Base-by-base conservation (phyloP, 2,797 vertebrate genomes). In the Acanthurus lineatus region DNA sequence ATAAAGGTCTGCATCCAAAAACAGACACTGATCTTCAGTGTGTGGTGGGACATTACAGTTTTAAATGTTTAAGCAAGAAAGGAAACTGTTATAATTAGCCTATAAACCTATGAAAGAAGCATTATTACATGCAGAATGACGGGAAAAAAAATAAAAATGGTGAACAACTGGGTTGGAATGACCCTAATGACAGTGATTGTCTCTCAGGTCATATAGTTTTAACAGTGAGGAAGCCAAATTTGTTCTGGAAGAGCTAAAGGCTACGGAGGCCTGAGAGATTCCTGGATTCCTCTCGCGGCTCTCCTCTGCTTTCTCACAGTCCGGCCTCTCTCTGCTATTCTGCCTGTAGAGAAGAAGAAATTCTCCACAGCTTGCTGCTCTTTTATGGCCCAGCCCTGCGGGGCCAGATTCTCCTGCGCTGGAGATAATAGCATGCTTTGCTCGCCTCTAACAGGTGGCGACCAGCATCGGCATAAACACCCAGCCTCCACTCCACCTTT, bases 381-480 rank as follows among this genome's bases (percentile, higher is more conserved):
- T 83, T 93, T 96, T 95, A 96, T 83, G 79, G 88, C 92, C 73
- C 56, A 81, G 77, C 89, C 95, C 95, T 89, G 91, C 83, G 85
- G 95, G 94, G 85, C 92, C 89, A 93, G 93, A 94, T 95, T 95
- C 94, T 94, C 94, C 84, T 83, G 83, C 64, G 81, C 66, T 73
- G 81, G 74, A 94, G 94, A 94, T 95, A 96, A 96, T 95, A 94
- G 94, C 76, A 96, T 85, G 91, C 89, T 93, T 93, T 71, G 79
- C 82, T 69, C 49, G 48, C 76, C 84, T 77, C 85, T 86, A 96
- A 94, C 95, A 96, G 95, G 94, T 96, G 95, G 92, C 84, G 90
- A 92, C 92, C 91, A 90, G 88, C 78, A 77, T 74, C 51, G 69
- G 65, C 51, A 84, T 93, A 94, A 95, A 94, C 92, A 93, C 80